These are phyloP conservation scores for Rotaria socialis DNA, from an alignment of 2,888 invertebrate genomes.

Conservation along the genomic window DNA sequence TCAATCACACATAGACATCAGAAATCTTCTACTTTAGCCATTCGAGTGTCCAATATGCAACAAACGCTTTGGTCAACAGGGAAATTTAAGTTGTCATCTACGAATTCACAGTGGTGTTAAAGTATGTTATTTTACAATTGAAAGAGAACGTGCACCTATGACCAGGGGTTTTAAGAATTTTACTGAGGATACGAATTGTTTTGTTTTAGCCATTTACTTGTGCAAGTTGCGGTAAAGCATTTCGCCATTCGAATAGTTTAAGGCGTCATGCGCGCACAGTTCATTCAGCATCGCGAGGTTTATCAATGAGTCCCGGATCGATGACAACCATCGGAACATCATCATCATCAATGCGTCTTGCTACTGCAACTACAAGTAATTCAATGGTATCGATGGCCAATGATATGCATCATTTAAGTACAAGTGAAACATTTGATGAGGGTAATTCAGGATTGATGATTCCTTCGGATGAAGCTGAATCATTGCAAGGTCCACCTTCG, in stretches of 20 bases:
- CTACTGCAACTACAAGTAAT: neutral
- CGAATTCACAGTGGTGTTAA: constrained; percentile 35
- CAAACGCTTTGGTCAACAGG: constrained; percentile 38
- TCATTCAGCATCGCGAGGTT: constrained; percentile 33
- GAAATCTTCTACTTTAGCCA: neutral
- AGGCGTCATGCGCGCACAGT: constrained; percentile 35
- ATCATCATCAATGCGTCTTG: neutral
- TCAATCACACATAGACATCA: too few relatives aligned
- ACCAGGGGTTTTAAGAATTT: too few relatives aligned
- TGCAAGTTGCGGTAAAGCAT: constrained; percentile 18
- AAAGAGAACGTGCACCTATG: too few relatives aligned
- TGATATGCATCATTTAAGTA: neutral
- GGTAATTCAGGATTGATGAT: neutral
- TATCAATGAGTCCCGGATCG: neutral
- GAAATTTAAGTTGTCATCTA: constrained; percentile 34
- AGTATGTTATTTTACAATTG: neutral
- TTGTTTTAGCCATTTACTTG: constrained; percentile 5
- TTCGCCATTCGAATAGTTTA: constrained; percentile 37
- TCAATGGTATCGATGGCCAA: constrained; percentile 16
- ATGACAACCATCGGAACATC: neutral
- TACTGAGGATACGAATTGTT: neutral
- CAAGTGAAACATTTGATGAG: constrained; percentile 7
- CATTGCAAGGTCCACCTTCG: constrained; percentile 1
- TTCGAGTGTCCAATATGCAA: constrained; percentile 36
- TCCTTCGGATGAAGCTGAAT: neutral